Base-by-base conservation (phyloP, 1,140 invertebrate genomes). In the Trichonephila inaurata region DNA sequence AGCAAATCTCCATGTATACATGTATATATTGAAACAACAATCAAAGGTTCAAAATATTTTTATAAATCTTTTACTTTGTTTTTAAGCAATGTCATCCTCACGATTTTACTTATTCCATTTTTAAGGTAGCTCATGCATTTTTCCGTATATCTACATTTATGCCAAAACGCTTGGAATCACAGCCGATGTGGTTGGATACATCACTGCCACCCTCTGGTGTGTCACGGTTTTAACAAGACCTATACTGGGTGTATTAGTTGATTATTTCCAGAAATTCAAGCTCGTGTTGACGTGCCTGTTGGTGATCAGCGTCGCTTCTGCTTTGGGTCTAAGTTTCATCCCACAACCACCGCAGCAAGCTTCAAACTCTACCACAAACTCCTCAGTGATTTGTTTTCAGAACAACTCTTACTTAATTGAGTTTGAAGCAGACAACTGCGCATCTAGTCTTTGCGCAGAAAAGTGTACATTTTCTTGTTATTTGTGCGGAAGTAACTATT, bases 61-160 rank as follows among this genome's bases (percentile, higher is more conserved):
- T 0, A 21, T 14, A 19, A 18, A 1, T 28, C 28, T 1, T 28
- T 28, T 28, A 0, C 6, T 4, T 18, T 5, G 0, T 28, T 14
- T 51, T 81, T 96, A 98, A 51, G 95, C 97, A 16, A 96, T 97
- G n/a, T n/a, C n/a, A 95, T 83, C 0, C 44, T 95, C 28, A 40
- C 92, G 5, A 4, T 90, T 18, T 5, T 28, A 28, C 28, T 28
- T 28, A 28, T 28, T 28, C 28, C 97, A 1, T 21, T 51, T 89
- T 89, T 51, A n/a, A 92, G 91, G 28, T 24, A 58, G 61, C 51
- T 95, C 95, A 51, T 95, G 94, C 44, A 94, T 96, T 19, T 66
- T 96, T 14, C 95, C 96, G 8, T 96, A 95, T 94, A 94, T 96
- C 21, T 72, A 95, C 7, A 89, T 96, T 0, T 96, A 95, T 94